Percentiles rank a stretch among this genome's conserved stretches.
phyloP scores from a whole-genome alignment of 2,797 vertebrate genomes.

The Sebastes oblongus region DNA sequence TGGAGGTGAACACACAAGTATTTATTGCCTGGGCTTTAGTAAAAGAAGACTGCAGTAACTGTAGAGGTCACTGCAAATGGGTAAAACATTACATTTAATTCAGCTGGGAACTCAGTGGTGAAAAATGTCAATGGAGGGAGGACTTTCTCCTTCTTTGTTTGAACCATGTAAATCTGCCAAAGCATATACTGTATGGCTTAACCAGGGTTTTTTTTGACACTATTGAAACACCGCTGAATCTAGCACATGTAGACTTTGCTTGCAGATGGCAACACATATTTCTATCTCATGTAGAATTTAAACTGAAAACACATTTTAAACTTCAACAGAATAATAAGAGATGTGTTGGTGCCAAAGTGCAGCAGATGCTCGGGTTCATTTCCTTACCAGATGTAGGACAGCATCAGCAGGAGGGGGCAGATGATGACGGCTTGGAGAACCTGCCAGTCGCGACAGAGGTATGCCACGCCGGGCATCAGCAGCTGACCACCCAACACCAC shows the following conservation, averaged over 20 bases:
- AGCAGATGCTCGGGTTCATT: not conserved
- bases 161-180: not conserved
- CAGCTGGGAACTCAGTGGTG: not conserved
- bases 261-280: not conserved
- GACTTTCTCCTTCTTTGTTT: slow-evolving; percentile 1
- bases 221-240: not conserved
- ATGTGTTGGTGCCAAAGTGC: not conserved
- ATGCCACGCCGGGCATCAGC: slow-evolving; percentile 93
- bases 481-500: slow-evolving; percentile 92
- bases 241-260: not conserved
- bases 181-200: not conserved
- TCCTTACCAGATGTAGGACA: slow-evolving; percentile 94
- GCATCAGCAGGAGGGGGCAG: slow-evolving; percentile 94
- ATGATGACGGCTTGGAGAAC: slow-evolving; percentile 95
- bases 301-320: not conserved
- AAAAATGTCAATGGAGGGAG: slow-evolving; percentile 10
- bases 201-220: not conserved
- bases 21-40: slow-evolving; percentile 17
- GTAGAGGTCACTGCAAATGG: slow-evolving; percentile 32
- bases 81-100: slow-evolving; percentile 29
- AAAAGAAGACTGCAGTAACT: not conserved
- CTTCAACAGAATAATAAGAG: not conserved
- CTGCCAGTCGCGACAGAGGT: slow-evolving; percentile 93
- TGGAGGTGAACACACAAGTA: slow-evolving; percentile 3
- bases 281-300: not conserved